Evolutionary conservation across 2,888 invertebrate species (phyloP), one percentile per base, ranked within the genome.

Genomic region (Callimorpha dominula): DNA sequence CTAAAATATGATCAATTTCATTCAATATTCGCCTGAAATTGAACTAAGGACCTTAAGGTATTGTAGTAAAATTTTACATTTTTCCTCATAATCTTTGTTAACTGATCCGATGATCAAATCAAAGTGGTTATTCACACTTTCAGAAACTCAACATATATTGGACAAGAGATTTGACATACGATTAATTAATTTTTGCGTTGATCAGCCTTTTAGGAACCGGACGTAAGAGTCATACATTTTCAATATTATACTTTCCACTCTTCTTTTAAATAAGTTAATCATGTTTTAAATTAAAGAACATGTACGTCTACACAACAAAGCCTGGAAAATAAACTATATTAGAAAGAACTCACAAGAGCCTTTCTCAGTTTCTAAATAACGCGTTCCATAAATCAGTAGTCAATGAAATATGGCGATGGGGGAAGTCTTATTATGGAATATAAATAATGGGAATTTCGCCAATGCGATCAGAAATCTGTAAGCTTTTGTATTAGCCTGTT

Each of bases 371-470:
- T 76, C 72, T 72, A 70, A 79, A 76, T 76, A 83, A 76, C 72
- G 65, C 69, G 60, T 42, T 49, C 52, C 54, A 78, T 82, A 83
- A 83, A 83, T 82, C 83, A 75, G 67, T 9, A 49, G 31, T 17
- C 70, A 57, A 82, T 81, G 80, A 81, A 80, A 83, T 83, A 80
- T 77, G 71, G 65, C 81, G 20, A 74, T 73, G 52, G 73, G 63
- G 71, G 42, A 69, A 72, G 65, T 72, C 74, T 81, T 82, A 81
- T 81, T 81, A 83, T 77, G 72, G 65, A 63, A 70, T 76, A 78
- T 75, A 82, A 81, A 73, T 79, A 83, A 83, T 81, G 78, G 74
- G 71, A 74, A 77, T 78, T 76, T 80, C 70, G 73, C 78, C 74
- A 74, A 76, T 79, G 68, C 68, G 80, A 81, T 74, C 65, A 67